Evolutionary conservation across 1,140 invertebrate species (phyloP).

Genomic region (Belonocnema kinseyi): DNA sequence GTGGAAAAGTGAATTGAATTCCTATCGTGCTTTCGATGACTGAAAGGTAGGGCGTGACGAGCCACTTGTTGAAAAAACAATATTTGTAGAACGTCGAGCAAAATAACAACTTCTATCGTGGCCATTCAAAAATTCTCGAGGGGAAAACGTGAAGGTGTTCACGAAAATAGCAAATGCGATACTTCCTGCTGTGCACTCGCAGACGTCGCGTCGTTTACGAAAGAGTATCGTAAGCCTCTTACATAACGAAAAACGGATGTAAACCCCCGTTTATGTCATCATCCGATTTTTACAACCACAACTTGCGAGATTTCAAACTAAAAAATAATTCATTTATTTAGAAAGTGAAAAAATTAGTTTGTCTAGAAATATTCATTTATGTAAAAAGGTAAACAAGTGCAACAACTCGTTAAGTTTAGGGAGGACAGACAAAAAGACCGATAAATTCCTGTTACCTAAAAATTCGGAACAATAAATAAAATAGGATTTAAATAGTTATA

Average conservation of each 20-base stretch:
- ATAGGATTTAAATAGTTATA: too few relatives aligned
- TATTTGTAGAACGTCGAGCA: background rate
- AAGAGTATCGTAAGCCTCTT: slow-evolving; percentile 57
- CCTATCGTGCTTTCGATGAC: too few relatives aligned
- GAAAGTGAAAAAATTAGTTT: too few relatives aligned
- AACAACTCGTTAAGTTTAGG: too few relatives aligned
- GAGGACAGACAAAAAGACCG: too few relatives aligned
- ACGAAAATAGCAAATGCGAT: slow-evolving; percentile 57
- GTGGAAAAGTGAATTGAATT: too few relatives aligned
- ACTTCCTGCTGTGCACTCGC: slow-evolving; percentile 46
- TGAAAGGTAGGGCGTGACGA: too few relatives aligned
- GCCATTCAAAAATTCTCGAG: background rate
- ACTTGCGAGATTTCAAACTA: background rate
- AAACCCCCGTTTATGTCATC: slow-evolving; percentile 37
- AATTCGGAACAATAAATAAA: too few relatives aligned
- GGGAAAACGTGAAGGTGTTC: slow-evolving; percentile 32
- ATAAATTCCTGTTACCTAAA: too few relatives aligned
- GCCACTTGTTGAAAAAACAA: background rate
- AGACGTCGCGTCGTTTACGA: slow-evolving; percentile 44
- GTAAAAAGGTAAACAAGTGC: too few relatives aligned
- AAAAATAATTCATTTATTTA: background rate
- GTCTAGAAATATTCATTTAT: too few relatives aligned
- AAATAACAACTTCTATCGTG: slow-evolving; percentile 4
- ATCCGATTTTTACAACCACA: background rate
- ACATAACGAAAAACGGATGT: slow-evolving; percentile 53